Evolutionary conservation across 2,797 vertebrate genomes (phyloP), one percentile per base, ranked within the genome.

Genomic region (Mus minutoides): DNA sequence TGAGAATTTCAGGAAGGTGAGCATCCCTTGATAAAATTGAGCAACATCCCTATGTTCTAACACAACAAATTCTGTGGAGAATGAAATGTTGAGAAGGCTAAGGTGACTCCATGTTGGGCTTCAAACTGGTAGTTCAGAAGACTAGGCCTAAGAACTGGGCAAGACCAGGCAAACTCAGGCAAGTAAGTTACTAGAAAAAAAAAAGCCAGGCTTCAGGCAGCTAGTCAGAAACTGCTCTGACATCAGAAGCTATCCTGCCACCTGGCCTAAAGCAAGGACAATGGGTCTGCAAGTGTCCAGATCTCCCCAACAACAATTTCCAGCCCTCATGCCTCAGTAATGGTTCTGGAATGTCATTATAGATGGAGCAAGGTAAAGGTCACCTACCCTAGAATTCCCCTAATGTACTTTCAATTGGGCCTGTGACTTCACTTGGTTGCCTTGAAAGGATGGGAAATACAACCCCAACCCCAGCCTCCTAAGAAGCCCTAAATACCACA

Each of bases 11-110:
- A 76, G 43, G 24, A 16, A 46, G 75, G 43, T 22, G 62, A 60
- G 17, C 29, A 84, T 90, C 89, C 60, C 82, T 52, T 79, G 46
- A 6, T 78, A 54, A 75, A 22, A 56, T 71, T 52, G 79, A 96
- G 22, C 31, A 29, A 92, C 2, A 83, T 1, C 3, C 67, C n/a
- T 79, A 34, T 84, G 37, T 93, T 83, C 8, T 52, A 52, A 76
- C 49, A 52, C 26, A 95, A 71, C 3, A 26, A 80, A 88, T 73
- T 95, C 86, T 78, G 19, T 91, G 79, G 71, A 83, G 40, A 88
- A 78, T 64, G 84, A 40, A 80, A 73, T 21, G n/a, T 17, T 71
- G 67, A 71, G 7, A 71, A 71, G 17, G 16, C 67, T 69, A 69
- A 34, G 34, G 16, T 71, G 67, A 71, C 67, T n/a, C 67, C 67